A percentile compares a stretch with the other conserved stretches of the same genome.
These are phyloP conservation scores for Eueremaeus valkanovi DNA, from an alignment of 2,888 invertebrate genomes.

Conservation along the genomic window DNA sequence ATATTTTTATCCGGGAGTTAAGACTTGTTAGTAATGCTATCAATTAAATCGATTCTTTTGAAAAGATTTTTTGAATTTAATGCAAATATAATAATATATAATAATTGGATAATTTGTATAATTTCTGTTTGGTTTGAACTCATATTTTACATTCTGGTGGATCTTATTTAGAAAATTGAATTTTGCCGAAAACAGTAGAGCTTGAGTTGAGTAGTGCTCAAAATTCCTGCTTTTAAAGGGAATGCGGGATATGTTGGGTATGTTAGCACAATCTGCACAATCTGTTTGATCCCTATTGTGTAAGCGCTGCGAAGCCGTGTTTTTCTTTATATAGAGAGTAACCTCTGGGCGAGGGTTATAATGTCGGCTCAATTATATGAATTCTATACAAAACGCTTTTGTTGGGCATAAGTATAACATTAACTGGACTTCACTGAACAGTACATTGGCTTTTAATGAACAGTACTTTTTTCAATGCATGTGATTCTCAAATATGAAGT, in stretches of 20 bases:
- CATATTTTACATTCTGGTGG: no score
- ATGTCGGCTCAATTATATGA: conserved; percentile 1
- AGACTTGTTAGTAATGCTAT: no score
- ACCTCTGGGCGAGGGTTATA: conserved; percentile 18
- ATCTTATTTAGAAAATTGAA: no score
- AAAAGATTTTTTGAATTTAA: background rate
- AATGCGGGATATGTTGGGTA: conserved; percentile 25
- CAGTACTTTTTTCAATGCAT: background rate
- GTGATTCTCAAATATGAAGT: background rate
- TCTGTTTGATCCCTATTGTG: conserved; percentile 31
- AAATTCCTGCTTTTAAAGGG: conserved; percentile 9
- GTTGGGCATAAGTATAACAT: background rate
- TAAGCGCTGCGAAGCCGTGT: conserved; percentile 11
- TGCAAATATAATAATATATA: no score
- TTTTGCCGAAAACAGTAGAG: conserved; percentile 1
- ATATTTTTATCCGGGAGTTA: no score
- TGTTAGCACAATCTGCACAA: background rate
- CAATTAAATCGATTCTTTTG: no score
- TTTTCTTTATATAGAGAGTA: conserved; percentile 10
- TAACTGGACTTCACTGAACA: conserved; percentile 11
- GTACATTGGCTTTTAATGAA: background rate
- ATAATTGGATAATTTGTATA: no score
- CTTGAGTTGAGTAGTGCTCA: background rate
- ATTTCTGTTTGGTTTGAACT: no score
- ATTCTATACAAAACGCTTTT: conserved; percentile 10